Percentiles rank a stretch among this genome's conserved stretches.
phyloP scores from a whole-genome alignment of 1,140 invertebrate genomes.

The Aradophagus sp. region DNA sequence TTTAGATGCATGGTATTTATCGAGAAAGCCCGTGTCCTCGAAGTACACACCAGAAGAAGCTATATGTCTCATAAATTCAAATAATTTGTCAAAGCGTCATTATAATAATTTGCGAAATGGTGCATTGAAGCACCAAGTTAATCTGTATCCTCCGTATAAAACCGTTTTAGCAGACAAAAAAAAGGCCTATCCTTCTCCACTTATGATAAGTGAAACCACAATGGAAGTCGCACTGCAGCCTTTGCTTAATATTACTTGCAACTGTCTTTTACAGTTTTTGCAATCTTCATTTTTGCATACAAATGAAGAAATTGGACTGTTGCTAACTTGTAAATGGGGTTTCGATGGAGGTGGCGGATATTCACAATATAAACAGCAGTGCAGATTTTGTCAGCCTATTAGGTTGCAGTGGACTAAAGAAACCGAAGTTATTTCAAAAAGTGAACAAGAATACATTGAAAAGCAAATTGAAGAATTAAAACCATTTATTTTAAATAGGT shows the following conservation, averaged over 20 bases:
- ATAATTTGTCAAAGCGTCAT: neutral
- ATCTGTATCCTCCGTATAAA: slow-evolving; percentile 1
- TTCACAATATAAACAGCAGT: neutral
- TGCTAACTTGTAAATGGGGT: slow-evolving; percentile 1
- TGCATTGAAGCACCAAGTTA: too few species aligned
- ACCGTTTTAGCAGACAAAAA: neutral
- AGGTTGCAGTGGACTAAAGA: neutral
- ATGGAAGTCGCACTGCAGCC: too few species aligned
- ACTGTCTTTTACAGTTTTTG: too few species aligned
- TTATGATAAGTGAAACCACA: too few species aligned
- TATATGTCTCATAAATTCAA: neutral
- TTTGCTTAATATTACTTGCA: too few species aligned
- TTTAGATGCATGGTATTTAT: neutral
- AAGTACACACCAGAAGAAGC: slow-evolving; percentile 3
- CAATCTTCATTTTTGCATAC: too few species aligned
- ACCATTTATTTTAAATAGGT: too few species aligned
- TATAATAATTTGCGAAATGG: neutral
- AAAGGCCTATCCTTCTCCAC: too few species aligned
- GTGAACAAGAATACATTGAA: too few species aligned
- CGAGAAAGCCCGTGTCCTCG: neutral
- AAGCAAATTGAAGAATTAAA: too few species aligned
- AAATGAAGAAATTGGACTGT: too few species aligned
- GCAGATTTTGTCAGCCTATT: neutral
- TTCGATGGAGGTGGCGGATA: slow-evolving; percentile 1
- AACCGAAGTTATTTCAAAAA: neutral